Evolutionary conservation across 2,797 vertebrate genomes (phyloP).

Genomic region (Valencia hispanica): DNA sequence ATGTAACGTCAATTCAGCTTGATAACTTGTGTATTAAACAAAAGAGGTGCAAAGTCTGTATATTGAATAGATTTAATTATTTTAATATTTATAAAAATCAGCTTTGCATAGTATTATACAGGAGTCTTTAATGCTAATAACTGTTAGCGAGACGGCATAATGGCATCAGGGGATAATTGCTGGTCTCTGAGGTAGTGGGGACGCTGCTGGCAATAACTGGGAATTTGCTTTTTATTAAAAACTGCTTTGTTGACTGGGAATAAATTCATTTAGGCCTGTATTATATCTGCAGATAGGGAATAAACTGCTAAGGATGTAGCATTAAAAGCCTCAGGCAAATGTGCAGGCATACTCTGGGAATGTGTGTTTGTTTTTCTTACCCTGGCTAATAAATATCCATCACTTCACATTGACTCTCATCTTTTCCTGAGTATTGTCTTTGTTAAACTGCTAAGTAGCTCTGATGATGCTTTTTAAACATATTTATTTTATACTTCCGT

Average conservation of each 20-base stretch:
- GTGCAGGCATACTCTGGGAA: constrained; percentile 12
- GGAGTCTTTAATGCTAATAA: constrained; percentile 67
- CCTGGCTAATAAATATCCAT: constrained; percentile 47
- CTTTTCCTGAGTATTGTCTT: constrained; percentile 30
- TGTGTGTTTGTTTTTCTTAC: constrained; percentile 27
- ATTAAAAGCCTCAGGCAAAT: constrained; percentile 52
- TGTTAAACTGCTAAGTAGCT: constrained; percentile 25
- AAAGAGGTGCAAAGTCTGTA: constrained; percentile 30
- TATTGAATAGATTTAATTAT: constrained; percentile 50
- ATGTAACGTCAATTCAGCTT: constrained; percentile 16
- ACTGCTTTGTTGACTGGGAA: constrained; percentile 74
- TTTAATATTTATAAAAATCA: constrained; percentile 52
- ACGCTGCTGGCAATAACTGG: constrained; percentile 78
- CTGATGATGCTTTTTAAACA: constrained; percentile 9
- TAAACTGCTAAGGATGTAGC: constrained; percentile 54
- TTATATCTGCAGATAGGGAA: constrained; percentile 68
- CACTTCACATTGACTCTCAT: constrained; percentile 30
- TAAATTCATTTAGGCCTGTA: constrained; percentile 82
- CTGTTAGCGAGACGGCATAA: constrained; percentile 65
- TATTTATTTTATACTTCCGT: not conserved
- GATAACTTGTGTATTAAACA: constrained; percentile 14
- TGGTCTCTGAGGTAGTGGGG: constrained; percentile 66
- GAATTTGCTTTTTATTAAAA: constrained; percentile 80
- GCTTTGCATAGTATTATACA: constrained; percentile 52
- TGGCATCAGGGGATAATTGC: constrained; percentile 70